Percentiles rank a stretch among this genome's conserved stretches.
Evolutionary conservation across 2,113 vertebrate genomes (phyloP).

Genomic region (Stegastes partitus): DNA sequence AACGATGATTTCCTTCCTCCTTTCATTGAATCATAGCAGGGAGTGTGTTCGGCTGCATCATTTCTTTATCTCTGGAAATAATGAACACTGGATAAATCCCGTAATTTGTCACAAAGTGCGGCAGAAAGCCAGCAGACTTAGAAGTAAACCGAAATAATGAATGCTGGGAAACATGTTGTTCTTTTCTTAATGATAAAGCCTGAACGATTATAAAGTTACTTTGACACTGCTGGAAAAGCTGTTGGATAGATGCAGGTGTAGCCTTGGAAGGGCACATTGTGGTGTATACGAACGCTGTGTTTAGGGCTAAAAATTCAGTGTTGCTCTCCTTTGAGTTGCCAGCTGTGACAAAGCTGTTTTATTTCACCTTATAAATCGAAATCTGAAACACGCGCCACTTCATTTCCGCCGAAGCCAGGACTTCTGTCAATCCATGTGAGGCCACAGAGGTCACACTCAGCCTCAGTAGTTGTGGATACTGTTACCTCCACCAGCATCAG

Average conservation of each 20-base stretch:
- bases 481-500: constrained; percentile 72
- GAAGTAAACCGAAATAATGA: constrained; percentile 2
- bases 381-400: constrained; percentile 8
- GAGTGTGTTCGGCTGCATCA: constrained; percentile 45
- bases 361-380: constrained; percentile 8
- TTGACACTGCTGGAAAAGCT: not conserved
- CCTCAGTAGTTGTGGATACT: constrained; percentile 64
- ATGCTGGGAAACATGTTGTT: not conserved
- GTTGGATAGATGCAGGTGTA: constrained; percentile 3
- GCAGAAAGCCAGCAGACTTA: constrained; percentile 15
- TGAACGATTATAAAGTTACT: not conserved
- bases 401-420: constrained; percentile 25
- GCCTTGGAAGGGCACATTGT: not conserved
- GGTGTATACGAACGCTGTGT: not conserved
- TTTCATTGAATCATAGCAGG: constrained; percentile 54
- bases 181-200: not conserved
- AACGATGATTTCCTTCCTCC: constrained; percentile 56
- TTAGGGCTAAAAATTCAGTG: not conserved
- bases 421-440: constrained; percentile 54
- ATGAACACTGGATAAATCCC: constrained; percentile 31
- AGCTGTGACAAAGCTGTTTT: not conserved
- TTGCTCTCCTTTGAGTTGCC: not conserved
- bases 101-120: constrained; percentile 6
- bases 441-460: constrained; percentile 65
- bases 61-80: constrained; percentile 51